Evolutionary conservation across 23 tunicate species (phyloP), one percentile per base, ranked within the genome.

Genomic region (Oikopleura vanhoeffeni): DNA sequence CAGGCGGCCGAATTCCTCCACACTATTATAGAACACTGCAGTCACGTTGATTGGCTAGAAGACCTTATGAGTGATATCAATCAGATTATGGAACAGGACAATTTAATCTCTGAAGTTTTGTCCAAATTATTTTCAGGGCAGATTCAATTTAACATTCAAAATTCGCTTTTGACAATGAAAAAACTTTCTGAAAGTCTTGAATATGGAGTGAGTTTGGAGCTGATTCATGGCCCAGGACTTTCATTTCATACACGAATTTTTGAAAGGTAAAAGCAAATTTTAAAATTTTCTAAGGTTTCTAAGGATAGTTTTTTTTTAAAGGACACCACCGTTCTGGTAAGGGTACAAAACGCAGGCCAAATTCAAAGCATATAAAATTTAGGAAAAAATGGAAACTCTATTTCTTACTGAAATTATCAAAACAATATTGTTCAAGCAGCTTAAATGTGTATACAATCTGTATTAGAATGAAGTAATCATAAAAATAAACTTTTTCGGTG

Each of bases 1-100:
- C 79, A 71, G 32, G 79, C 79, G 27, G 79, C 79, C 35, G 79
- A 71, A 32, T 30, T 71, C 32, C 35, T 71, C 27, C 79, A 71
- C 79, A 71, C 34, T 30, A 30, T 30, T 18, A 18, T 71, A 2
- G 79, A 71, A 30, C 27, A 71, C 79, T 71, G 34, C 79, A 13
- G 34, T 32, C 27, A 71, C 4, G 79, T 71, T 38, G 27, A 33
- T 3, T 71, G 79, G 79, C 79, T 71, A 2, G 79, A 71, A 32
- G 34, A 18, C 3, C 2, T 13, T 30, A 18, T 71, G 79, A 71
- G 36, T 2, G 79, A 71, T 13, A 13, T 71, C 27, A 71, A 71
- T 30, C 79, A 13, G 32, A 71, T 71, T 71, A 71, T 71, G 79
- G 79, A 71, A 32, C 27, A 30, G 3, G 79, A 71, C 38, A 71